These are phyloP conservation scores for Pantala flavescens DNA, from an alignment of 1,140 invertebrate genomes.

Conservation along the genomic window DNA sequence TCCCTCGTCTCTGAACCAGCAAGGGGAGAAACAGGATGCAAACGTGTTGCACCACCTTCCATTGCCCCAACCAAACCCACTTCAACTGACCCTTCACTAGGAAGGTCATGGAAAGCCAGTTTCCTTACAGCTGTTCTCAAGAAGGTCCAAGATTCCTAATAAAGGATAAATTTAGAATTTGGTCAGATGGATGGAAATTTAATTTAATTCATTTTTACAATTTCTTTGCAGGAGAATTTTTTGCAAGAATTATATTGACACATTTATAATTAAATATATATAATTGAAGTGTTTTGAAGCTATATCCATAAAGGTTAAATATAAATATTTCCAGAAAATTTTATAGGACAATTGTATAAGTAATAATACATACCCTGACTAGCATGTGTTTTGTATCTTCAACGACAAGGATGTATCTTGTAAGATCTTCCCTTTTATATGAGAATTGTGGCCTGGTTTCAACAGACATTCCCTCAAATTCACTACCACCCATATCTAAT, in stretches of 20 bases:
- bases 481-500: not conserved
- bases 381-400: constrained; percentile 44
- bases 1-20: constrained; percentile 30
- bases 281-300: too few species aligned
- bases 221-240: too few species aligned
- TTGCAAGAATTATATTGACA: too few species aligned
- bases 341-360: too few species aligned
- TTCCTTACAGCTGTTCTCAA: constrained; percentile 44
- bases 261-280: too few species aligned
- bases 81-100: constrained; percentile 34
- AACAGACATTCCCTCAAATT: constrained; percentile 9
- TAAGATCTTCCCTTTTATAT: constrained; percentile 38
- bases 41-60: constrained; percentile 34
- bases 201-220: too few species aligned
- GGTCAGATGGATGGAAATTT: too few species aligned
- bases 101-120: constrained; percentile 42
- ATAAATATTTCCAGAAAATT: too few species aligned
- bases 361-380: constrained; percentile 31
- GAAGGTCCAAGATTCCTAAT: constrained; percentile 46
- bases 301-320: too few species aligned
- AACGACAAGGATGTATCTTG: constrained; percentile 41
- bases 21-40: constrained; percentile 29
- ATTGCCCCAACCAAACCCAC: constrained; percentile 29
- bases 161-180: not conserved
- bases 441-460: constrained; percentile 33